Base-by-base conservation (phyloP, 2,888 invertebrate species). In the Anticlea derivata region DNA sequence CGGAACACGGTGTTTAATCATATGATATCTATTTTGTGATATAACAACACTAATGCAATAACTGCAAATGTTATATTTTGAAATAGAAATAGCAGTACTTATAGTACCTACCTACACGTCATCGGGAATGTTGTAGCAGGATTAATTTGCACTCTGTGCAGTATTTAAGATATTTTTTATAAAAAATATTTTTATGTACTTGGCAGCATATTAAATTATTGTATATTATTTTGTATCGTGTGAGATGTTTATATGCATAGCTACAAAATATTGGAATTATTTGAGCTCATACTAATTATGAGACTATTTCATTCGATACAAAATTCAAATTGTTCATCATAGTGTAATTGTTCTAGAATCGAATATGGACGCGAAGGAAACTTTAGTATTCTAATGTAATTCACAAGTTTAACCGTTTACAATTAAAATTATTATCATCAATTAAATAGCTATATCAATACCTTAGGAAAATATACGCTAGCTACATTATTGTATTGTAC, bases 381-480 rank as follows among this genome's bases (percentile, higher is more conserved):
- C 59, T 60, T 52, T 55, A 60, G 56, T 57, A 59, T 56, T 56
- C 50, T 40, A 53, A 55, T 53, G 46, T 57, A 44, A 55, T 50
- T 59, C 48, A 45, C 51, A 52, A 55, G 47, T 51, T 61, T 51
- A 51, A 50, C 46, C 50, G 33, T 48, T 58, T 46, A 55, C 45
- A 52, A 53, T 59, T 55, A 51, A 53, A 44, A 37, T 55, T 60
- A 58, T 56, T 56, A 60, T 61, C 56, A 63, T 61, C 55, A 51
- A 56, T 56, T 59, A 51, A 66, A 63, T 66, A 73, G 70, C 68
- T 72, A 71, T 71, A 65, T 68, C 65, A 65, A 70, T 72, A 71
- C 70, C 62, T 75, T 75, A 70, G 67, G 75, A 65, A 76, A 73
- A 70, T 74, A 69, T 74, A 70, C 70, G 77, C 73, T 79, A 82